phyloP scores from a whole-genome alignment of 1,140 invertebrate species.

The Sogatella furcifera region DNA sequence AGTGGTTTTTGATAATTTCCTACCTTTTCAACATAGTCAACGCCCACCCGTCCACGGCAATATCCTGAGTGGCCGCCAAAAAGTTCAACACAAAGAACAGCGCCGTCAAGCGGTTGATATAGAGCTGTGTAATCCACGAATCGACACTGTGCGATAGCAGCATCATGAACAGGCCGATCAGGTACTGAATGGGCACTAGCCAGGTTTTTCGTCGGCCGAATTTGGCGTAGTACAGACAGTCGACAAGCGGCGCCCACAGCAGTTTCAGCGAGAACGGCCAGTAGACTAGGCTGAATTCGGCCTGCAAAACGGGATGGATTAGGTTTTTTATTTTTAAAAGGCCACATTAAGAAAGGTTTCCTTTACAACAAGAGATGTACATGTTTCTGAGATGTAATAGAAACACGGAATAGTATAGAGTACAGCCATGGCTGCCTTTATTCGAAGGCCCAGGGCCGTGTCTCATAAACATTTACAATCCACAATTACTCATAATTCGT shows the following conservation, averaged over 20 bases:
- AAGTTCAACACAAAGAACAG: constrained; percentile 92
- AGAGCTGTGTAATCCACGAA: constrained; percentile 60
- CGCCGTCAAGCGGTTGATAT: constrained; percentile 67
- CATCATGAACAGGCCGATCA: constrained; percentile 77
- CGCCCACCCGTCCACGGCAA: constrained; percentile 99
- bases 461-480: too few species aligned
- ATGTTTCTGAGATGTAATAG: too few species aligned
- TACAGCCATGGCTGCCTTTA: too few species aligned
- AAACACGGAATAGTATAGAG: too few species aligned
- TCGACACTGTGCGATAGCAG: constrained; percentile 64
- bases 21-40: constrained; percentile 93
- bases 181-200: constrained; percentile 86
- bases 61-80: constrained; percentile 96
- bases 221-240: constrained; percentile 69
- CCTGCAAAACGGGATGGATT: constrained; percentile 55
- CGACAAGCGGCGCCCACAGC: constrained; percentile 96
- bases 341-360: too few species aligned
- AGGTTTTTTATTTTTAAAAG: too few species aligned
- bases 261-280: constrained; percentile 98
- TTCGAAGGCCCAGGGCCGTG: too few species aligned
- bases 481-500: too few species aligned
- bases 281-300: constrained; percentile 94
- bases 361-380: too few species aligned
- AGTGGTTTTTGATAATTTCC: not conserved
- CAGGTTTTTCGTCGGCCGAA: constrained; percentile 95